These are phyloP conservation scores for Drosophila nigrodunni DNA, from an alignment of 1,140 invertebrate species.

Conservation along the genomic window DNA sequence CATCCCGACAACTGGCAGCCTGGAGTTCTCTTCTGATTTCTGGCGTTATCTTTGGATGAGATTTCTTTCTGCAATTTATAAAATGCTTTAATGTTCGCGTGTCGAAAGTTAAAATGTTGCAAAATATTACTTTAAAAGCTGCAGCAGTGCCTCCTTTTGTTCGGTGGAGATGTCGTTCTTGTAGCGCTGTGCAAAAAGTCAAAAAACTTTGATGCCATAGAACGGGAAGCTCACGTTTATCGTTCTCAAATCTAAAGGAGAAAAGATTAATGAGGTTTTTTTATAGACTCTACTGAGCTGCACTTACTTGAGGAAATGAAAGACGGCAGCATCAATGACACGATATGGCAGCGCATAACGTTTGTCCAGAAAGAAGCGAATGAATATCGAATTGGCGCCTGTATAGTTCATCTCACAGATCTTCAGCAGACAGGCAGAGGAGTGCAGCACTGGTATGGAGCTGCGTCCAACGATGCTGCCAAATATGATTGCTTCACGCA, in stretches of 20 bases:
- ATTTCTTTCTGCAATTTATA: constrained; percentile 86
- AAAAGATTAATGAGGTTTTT: neutral
- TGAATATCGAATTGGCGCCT: constrained; percentile 98
- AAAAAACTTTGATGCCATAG: constrained; percentile 98
- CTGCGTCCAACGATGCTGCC: constrained; percentile 95
- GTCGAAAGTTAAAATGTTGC: neutral
- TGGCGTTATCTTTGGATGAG: constrained; percentile 92
- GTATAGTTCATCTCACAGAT: constrained; percentile 99
- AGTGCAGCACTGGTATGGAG: constrained; percentile 98
- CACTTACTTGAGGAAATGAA: constrained; percentile 91
- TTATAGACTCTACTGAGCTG: constrained; percentile 52
- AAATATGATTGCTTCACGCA: constrained; percentile 97
- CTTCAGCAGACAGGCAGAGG: constrained; percentile 96
- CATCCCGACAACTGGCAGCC: constrained; percentile 92
- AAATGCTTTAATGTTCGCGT: neutral
- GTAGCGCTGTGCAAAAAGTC: constrained; percentile 98
- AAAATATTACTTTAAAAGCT: constrained; percentile 87
- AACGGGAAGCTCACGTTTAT: constrained; percentile 94
- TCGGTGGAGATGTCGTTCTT: constrained; percentile 97
- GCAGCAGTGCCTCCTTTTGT: constrained; percentile 94
- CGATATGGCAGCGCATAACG: constrained; percentile 98
- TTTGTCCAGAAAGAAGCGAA: constrained; percentile 98
- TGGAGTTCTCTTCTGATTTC: constrained; percentile 94
- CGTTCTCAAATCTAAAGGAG: constrained; percentile 91
- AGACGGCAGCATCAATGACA: constrained; percentile 97